phyloP scores from a whole-genome alignment of 2,888 invertebrate species.

The Strigamia maritima region DNA sequence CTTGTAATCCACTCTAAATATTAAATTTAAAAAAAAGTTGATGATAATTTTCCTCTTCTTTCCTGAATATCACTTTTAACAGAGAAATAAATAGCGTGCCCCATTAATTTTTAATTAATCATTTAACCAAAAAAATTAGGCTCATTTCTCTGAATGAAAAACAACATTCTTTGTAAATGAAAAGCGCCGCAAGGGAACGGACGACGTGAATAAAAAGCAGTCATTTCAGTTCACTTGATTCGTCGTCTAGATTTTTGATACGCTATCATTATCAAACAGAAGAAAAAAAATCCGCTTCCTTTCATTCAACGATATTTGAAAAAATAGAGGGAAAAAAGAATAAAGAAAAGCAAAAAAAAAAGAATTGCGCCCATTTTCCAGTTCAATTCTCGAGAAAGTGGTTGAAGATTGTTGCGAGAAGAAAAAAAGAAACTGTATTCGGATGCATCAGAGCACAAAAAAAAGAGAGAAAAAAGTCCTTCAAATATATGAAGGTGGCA shows the following conservation, averaged over 20 bases:
- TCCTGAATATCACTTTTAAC: neutral
- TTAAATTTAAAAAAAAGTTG: neutral
- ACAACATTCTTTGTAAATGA: neutral
- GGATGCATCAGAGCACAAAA: conserved; percentile 21
- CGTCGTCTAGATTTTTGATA: conserved; percentile 19
- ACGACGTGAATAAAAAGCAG: conserved; percentile 1
- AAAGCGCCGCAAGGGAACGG: neutral
- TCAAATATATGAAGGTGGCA: conserved; percentile 13
- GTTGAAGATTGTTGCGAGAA: conserved; percentile 4
- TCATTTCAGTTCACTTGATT: conserved; percentile 18
- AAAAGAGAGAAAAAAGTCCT: neutral
- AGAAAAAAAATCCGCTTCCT: conserved; percentile 1
- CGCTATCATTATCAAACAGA: conserved; percentile 23
- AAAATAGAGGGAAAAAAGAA: neutral
- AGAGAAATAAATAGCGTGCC: neutral
- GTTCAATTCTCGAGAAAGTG: conserved; percentile 29
- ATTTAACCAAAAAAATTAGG: neutral
- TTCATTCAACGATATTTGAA: conserved; percentile 2
- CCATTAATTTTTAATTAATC: conserved; percentile 24
- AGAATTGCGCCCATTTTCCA: conserved; percentile 29
- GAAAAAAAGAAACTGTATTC: conserved; percentile 14
- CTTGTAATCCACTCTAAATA: neutral
- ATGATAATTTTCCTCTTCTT: neutral
- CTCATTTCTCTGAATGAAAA: neutral
- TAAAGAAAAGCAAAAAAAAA: neutral